Base-by-base conservation (phyloP, 2,888 invertebrate genomes). In the Apamea epomidion region DNA sequence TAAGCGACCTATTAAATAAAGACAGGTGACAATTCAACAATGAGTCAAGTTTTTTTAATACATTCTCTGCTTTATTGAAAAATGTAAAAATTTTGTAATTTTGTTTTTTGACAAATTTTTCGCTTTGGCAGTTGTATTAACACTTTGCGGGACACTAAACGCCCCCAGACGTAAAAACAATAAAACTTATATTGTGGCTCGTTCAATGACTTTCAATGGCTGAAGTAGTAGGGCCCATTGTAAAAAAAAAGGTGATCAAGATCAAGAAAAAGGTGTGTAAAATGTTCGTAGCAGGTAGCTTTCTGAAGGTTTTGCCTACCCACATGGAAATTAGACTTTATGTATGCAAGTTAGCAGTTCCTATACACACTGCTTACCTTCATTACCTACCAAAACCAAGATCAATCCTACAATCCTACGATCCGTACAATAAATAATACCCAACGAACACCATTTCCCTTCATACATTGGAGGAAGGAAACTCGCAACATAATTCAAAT, bases 401-500 rank as follows among this genome's bases (percentile, higher is more conserved):
- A 69, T 64, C 45, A 37, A 62, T 29, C 68, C 32, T n/a, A 78
- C 18, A 42, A 74, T 60, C 29, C 64, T 21, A 80, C 21, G 16
- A 58, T n/a, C 67, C 54, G 45, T 37, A 42, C 42, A 67, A 32
- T 78, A 78, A 76, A 78, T 77, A 62, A 68, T 65, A 76, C 51
- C 62, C 69, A 64, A 51, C 65, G 75, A 75, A 60, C 29, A 73
- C 69, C 45, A 74, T 75, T 65, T 74, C 74, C 60, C 60, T 70
- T 72, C 54, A 37, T 12, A 42, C 73, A 68, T 64, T 64, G 78
- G 8, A 64, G n/a, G 60, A 74, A 78, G 67, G 81, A 76, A 80
- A 77, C 74, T 77, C 65, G 45, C 69, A 70, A 73, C 69, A 87
- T 87, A 85, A 82, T 51, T 77, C 74, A 85, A 73, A 85, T 68